Base-by-base conservation (phyloP, 2,113 vertebrate genomes). In the Octodon degus region DNA sequence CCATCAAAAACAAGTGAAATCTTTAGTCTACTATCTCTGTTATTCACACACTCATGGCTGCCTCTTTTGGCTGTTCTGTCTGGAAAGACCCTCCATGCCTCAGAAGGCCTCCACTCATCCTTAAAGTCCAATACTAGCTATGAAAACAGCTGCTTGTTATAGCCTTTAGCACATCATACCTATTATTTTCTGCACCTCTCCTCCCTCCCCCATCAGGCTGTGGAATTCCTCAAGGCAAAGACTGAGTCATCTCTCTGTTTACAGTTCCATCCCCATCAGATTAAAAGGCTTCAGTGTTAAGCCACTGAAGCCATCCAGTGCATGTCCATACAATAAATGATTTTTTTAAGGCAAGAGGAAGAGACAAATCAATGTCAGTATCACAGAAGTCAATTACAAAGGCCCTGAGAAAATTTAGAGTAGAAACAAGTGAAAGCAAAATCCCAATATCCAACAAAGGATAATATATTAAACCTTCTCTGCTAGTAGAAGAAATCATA, bases 371-470 rank as follows among this genome's bases (percentile, higher is more conserved):
- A 62, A 60, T 76, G 17, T 85, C 70, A 85, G 9, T 34, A 43
- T 81, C 63, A 85, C 60, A 89, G 27, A 91, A 30, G 7, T 62
- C 67, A 82, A 79, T 24, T 50, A 80, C n/a, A 84, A 95, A 79
- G 10, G 12, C 25, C 40, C 55, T 84, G 14, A 93, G 27, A 89
- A 50, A 84, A 55, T 62, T 0, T 84, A 80, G 14, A 92, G 60
- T 24, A 67, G 24, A 32, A 34, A 86, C 27, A 82, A 13, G 22
- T 72, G 27, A 86, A 40, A 4, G 13, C 40, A 83, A 30, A 72
- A 87, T 91, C 22, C 72, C 94, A 96, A 89, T 37, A 91, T 5
- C 30, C 74, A 91, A 63, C 47, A 86, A 95, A 95, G 77, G 9
- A 85, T 63, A 32, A 47, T 27, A 32, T 17, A 76, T 62, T 37